Conservation (phyloP, 2,797 vertebrate species). For the Amniataba percoides region DNA sequence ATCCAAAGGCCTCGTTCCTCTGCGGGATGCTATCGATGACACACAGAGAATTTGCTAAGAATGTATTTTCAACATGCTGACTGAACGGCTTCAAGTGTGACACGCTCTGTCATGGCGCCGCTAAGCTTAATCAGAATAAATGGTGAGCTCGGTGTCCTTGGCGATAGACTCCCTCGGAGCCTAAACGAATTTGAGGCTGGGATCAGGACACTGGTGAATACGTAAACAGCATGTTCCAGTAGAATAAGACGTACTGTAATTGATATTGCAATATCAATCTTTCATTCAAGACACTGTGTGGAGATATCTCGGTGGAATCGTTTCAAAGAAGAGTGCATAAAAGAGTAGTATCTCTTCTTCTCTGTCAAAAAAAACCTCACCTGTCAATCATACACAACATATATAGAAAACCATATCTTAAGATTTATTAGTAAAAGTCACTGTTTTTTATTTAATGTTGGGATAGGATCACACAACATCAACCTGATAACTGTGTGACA, state of each 20-base stretch:
- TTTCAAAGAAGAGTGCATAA: neutral
- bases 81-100: conserved; percentile 28
- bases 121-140: conserved; percentile 56
- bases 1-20: conserved; percentile 20
- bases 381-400: neutral
- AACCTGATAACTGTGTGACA: neutral
- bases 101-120: conserved; percentile 33
- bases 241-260: conserved; percentile 2
- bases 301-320: neutral
- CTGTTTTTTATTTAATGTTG: neutral
- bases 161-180: conserved; percentile 26
- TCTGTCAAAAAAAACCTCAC: neutral
- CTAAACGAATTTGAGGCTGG: conserved; percentile 37
- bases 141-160: conserved; percentile 41
- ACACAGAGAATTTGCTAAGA: conserved; percentile 13
- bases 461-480: neutral
- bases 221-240: conserved; percentile 14
- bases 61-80: conserved; percentile 46
- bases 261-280: neutral
- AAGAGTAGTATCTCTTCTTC: neutral
- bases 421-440: neutral
- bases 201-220: conserved; percentile 30
- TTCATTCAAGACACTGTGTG: conserved; percentile 7
- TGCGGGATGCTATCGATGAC: conserved; percentile 41
- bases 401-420: fast-evolving